Conservation (phyloP, 2,113 vertebrate genomes). For the Mesembrinibis cayennensis region DNA sequence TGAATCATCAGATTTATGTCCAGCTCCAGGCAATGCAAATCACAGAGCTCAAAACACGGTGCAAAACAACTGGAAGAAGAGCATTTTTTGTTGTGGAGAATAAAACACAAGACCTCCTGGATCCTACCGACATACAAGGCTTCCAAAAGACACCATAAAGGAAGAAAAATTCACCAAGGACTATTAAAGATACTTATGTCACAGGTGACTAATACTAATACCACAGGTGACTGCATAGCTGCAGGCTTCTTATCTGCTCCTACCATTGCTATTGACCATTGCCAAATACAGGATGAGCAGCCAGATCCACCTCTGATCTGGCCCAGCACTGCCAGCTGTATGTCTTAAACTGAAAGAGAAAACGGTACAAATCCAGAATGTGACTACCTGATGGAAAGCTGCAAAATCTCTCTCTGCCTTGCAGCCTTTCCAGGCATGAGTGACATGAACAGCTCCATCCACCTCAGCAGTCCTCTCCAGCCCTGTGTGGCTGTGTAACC, state of each 20-base stretch:
- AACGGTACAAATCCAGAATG: background rate
- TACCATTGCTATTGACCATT: background rate
- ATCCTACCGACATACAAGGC: background rate
- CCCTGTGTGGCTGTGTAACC: background rate
- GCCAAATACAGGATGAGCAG: background rate
- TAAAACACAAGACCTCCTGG: background rate
- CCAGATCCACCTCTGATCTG: background rate
- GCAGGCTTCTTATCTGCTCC: background rate
- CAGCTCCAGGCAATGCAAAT: background rate
- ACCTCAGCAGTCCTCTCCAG: background rate
- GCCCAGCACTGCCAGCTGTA: background rate
- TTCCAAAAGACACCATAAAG: background rate
- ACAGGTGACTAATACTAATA: no score
- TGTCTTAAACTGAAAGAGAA: background rate
- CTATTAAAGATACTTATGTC: background rate
- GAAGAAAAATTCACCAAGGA: background rate
- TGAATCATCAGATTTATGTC: background rate
- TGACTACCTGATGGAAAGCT: background rate
- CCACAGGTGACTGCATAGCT: background rate
- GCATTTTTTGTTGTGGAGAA: background rate
- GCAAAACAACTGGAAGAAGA: background rate
- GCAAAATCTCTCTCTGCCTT: background rate
- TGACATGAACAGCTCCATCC: background rate
- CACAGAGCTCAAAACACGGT: background rate
- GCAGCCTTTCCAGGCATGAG: background rate